phyloP scores from a whole-genome alignment of 2,113 vertebrate species.

The Melierax canorus region DNA sequence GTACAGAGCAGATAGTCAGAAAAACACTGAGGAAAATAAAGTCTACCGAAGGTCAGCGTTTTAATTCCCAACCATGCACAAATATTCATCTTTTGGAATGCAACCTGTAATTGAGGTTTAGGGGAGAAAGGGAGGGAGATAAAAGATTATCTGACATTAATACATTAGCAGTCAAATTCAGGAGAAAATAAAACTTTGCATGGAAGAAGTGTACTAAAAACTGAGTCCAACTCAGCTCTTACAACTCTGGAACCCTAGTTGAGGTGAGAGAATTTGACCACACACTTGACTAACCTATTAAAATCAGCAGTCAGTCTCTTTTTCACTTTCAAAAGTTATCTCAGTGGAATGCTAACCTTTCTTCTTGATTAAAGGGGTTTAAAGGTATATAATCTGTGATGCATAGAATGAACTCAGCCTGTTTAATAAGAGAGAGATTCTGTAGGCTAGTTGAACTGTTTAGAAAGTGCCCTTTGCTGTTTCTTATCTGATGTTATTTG shows the following conservation, averaged over 20 bases:
- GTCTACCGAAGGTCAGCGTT: slow-evolving; percentile 79
- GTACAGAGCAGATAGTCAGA: slow-evolving; percentile 73
- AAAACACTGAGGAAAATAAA: slow-evolving; percentile 74
- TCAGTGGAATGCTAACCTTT: not conserved
- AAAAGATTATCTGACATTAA: slow-evolving; percentile 42
- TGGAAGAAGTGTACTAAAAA: not conserved
- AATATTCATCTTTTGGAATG: slow-evolving; percentile 65
- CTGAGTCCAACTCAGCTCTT: not conserved
- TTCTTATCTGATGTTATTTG: slow-evolving; percentile 28
- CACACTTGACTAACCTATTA: not conserved
- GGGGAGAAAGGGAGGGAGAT: not conserved
- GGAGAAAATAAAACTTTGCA: slow-evolving; percentile 23
- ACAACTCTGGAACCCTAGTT: not conserved
- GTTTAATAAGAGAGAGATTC: not conserved
- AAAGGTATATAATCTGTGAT: not conserved
- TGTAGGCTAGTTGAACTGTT: not conserved
- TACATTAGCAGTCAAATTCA: slow-evolving; percentile 36
- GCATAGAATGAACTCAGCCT: not conserved
- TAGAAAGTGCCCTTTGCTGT: slow-evolving; percentile 1
- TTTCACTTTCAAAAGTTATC: not conserved
- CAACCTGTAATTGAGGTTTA: slow-evolving; percentile 55
- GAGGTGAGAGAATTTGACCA: not conserved
- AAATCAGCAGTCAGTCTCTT: not conserved
- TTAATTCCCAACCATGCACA: slow-evolving; percentile 58
- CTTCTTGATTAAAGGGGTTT: not conserved